Percentiles rank a stretch among this genome's conserved stretches.
These are phyloP conservation scores for Pterophyllum scalare DNA, from an alignment of 2,113 vertebrate genomes.

Conservation along the genomic window DNA sequence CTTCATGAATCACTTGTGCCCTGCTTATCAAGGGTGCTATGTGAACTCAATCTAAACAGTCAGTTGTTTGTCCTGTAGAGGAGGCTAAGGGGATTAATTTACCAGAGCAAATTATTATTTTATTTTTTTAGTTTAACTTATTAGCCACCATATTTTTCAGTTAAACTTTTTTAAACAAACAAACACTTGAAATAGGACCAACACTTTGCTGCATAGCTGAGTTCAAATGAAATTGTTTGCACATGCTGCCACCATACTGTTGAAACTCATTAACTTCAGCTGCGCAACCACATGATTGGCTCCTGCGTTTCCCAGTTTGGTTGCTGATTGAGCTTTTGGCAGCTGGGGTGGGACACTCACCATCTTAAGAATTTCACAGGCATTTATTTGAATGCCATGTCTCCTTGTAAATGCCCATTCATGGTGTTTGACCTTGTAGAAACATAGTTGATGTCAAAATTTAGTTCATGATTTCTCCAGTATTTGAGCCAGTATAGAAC, in stretches of 20 bases:
- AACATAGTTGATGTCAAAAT: neutral
- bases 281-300: neutral
- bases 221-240: neutral
- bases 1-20: neutral
- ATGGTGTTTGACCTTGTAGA: too few species aligned
- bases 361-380: neutral
- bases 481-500: too few species aligned
- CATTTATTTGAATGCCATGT: neutral
- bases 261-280: neutral
- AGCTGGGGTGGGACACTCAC: neutral
- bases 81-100: neutral
- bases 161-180: neutral
- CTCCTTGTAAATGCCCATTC: too few species aligned
- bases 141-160: neutral
- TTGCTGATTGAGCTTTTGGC: neutral
- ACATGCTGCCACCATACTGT: too few species aligned
- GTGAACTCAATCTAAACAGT: neutral
- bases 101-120: neutral
- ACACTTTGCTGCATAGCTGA: neutral
- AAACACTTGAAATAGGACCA: neutral
- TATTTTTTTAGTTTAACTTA: neutral
- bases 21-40: neutral
- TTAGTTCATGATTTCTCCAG: neutral
- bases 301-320: neutral
- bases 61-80: neutral